A percentile compares a stretch with the other conserved stretches of the same genome.
Conservation (phyloP, 2,797 vertebrate species). For the Amblyraja radiata region DNA sequence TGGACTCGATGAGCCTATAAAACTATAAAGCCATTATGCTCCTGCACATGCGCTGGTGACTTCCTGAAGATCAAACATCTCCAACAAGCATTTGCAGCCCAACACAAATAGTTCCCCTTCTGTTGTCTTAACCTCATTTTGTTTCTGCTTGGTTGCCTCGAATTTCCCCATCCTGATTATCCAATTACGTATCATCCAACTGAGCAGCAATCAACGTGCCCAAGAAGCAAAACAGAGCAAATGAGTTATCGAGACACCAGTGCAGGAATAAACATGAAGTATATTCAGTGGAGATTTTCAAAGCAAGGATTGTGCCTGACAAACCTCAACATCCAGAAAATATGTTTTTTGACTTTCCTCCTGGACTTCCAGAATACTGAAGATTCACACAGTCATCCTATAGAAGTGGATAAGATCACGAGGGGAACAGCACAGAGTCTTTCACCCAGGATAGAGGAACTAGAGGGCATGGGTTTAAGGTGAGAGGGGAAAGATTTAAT, state of each 20-base stretch:
- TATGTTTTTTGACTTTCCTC: too few relatives aligned
- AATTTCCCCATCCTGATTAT: background rate
- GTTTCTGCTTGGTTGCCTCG: too few relatives aligned
- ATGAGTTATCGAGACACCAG: background rate
- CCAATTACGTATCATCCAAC: background rate
- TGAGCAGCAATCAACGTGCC: background rate
- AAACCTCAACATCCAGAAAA: background rate
- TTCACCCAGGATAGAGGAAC: too few relatives aligned
- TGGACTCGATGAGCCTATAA: too few relatives aligned
- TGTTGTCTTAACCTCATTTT: background rate
- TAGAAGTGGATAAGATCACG: too few relatives aligned
- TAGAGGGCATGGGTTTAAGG: too few relatives aligned
- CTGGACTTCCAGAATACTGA: background rate
- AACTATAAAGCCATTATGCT: too few relatives aligned
- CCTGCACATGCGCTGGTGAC: background rate
- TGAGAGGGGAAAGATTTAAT: too few relatives aligned
- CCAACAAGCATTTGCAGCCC: background rate
- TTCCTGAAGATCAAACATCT: background rate
- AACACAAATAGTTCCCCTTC: background rate
- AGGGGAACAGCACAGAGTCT: too few relatives aligned
- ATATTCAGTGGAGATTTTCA: background rate
- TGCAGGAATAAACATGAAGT: background rate
- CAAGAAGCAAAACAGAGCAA: background rate
- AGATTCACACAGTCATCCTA: too few relatives aligned
- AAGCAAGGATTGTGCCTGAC: background rate